These are phyloP conservation scores for Epizoanthus scotinus DNA, from an alignment of 92 coral and sea anemone species.

Conservation along the genomic window DNA sequence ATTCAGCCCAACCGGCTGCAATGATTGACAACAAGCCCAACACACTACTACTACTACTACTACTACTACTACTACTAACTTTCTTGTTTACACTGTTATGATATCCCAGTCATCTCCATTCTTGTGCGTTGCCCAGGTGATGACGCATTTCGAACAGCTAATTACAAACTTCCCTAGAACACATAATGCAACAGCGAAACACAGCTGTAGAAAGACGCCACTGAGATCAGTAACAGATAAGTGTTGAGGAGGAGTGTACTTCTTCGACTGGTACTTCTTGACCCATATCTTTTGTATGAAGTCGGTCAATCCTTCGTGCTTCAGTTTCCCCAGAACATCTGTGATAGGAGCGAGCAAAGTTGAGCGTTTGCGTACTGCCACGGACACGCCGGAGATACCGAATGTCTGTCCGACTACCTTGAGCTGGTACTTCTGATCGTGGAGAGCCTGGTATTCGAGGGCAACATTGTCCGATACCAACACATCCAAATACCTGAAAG, in stretches of 20 bases:
- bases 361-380: conserved; percentile 69
- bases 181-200: conserved; percentile 68
- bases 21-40: no score
- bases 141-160: neutral
- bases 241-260: conserved; percentile 73
- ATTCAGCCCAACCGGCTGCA: no score
- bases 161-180: conserved; percentile 47
- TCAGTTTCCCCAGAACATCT: conserved; percentile 62
- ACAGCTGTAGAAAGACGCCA: conserved; percentile 78
- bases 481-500: conserved; percentile 70
- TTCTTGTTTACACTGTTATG: no score
- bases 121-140: neutral
- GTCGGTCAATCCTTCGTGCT: conserved; percentile 76
- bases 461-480: conserved; percentile 74
- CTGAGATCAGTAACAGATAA: conserved; percentile 71
- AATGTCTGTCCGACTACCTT: conserved; percentile 82
- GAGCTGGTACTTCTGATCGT: conserved; percentile 68
- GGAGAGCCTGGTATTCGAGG: conserved; percentile 69
- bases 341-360: conserved; percentile 65
- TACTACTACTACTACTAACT: no score
- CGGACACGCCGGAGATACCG: conserved; percentile 84
- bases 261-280: conserved; percentile 58
- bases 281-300: conserved; percentile 78
- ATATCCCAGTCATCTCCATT: conserved; percentile 1
- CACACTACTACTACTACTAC: no score